A percentile compares a stretch with the other conserved stretches of the same genome.
These are phyloP conservation scores for Cervus canadensis DNA, from an alignment of 2,113 vertebrate genomes.

Conservation along the genomic window DNA sequence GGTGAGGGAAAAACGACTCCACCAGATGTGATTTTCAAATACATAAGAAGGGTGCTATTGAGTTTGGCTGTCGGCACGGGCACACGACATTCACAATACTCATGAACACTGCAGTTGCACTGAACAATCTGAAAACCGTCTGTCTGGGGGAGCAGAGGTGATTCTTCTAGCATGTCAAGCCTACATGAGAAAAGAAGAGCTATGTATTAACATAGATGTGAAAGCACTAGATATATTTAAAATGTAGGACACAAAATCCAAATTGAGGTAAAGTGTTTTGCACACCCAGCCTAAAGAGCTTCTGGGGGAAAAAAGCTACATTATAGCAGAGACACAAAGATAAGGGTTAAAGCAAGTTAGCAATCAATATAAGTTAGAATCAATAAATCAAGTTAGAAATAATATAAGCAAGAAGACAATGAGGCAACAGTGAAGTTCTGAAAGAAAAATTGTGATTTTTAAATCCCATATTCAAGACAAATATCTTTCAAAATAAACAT, in stretches of 20 bases:
- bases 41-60: constrained; percentile 76
- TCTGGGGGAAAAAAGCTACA: not conserved
- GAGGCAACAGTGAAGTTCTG: not conserved
- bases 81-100: constrained; percentile 79
- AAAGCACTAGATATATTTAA: not conserved
- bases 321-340: not conserved
- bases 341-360: not conserved
- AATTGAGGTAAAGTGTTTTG: not conserved
- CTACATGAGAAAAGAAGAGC: constrained; percentile 44
- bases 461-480: not conserved
- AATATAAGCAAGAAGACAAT: not conserved
- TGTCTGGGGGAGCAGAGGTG: not conserved
- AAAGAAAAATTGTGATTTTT: not conserved
- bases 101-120: constrained; percentile 63
- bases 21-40: constrained; percentile 69
- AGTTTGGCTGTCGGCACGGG: constrained; percentile 67
- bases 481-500: not conserved
- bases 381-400: not conserved
- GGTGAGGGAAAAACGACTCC: constrained; percentile 73
- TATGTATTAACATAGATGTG: not conserved
- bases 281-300: not conserved
- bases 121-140: constrained; percentile 14
- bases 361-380: not conserved
- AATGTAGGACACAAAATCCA: not conserved
- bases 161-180: constrained; percentile 55